phyloP scores from a whole-genome alignment of 1,140 invertebrate species.

The Pogonomyrmex barbatus region DNA sequence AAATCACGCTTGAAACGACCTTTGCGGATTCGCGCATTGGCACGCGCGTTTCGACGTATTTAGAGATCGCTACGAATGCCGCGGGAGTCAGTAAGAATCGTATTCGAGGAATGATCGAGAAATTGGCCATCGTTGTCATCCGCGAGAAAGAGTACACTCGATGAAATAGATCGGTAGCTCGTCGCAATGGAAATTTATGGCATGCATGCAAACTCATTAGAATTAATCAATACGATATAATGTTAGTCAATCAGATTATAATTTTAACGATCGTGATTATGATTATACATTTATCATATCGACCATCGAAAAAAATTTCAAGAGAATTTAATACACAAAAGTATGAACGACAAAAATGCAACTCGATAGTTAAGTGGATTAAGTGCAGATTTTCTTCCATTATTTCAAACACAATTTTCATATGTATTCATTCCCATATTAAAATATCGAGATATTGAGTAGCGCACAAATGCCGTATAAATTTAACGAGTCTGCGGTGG shows the following conservation, averaged over 20 bases:
- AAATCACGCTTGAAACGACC: constrained; percentile 55
- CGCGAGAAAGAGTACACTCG: constrained; percentile 9
- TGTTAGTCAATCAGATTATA: background rate
- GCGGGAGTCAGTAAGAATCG: constrained; percentile 28
- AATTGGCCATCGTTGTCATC: constrained; percentile 32
- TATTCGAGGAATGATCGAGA: background rate
- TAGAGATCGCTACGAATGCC: constrained; percentile 28
- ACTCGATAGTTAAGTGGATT: too few species aligned
- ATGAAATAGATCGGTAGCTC: constrained; percentile 16
- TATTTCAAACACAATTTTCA: background rate
- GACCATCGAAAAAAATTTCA: background rate
- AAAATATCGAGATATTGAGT: background rate
- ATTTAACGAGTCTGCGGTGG: constrained; percentile 12
- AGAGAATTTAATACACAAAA: background rate
- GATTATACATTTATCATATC: background rate
- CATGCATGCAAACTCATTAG: background rate
- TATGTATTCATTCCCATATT: background rate
- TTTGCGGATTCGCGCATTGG: constrained; percentile 16
- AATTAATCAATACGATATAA: background rate
- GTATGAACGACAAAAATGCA: too few species aligned
- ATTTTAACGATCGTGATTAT: background rate
- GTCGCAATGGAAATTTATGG: background rate
- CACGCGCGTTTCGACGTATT: constrained; percentile 33
- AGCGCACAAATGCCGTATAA: background rate
- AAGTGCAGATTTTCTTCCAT: background rate